phyloP scores from a whole-genome alignment of 2,113 vertebrate genomes.

The Callospermophilus lateralis region DNA sequence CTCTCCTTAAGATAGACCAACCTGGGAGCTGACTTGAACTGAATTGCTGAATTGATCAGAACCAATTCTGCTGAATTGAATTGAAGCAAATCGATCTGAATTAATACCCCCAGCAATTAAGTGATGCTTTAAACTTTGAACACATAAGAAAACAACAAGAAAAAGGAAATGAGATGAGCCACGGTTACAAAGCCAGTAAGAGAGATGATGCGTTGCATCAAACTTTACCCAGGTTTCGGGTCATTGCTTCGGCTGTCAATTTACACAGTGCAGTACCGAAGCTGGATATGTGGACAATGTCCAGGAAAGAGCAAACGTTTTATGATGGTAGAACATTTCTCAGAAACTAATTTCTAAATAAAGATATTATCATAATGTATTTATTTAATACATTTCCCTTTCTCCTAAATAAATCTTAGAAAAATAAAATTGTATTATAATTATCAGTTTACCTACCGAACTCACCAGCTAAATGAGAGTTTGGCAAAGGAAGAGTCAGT shows the following conservation, averaged over 20 bases:
- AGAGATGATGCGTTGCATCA: neutral
- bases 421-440: neutral
- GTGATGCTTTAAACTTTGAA: neutral
- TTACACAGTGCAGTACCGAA: neutral
- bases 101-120: constrained; percentile 1
- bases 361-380: neutral
- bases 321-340: neutral
- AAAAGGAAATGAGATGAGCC: neutral
- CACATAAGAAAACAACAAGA: neutral
- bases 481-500: neutral
- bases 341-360: constrained; percentile 29
- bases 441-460: neutral
- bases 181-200: neutral
- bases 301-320: neutral
- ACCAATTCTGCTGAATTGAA: neutral
- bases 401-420: constrained; percentile 27
- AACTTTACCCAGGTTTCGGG: neutral
- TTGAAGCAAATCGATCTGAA: neutral
- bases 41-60: constrained; percentile 9
- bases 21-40: neutral
- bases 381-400: neutral
- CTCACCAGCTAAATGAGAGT: neutral
- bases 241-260: neutral
- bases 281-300: neutral
- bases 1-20: neutral